Evolutionary conservation across 2,888 invertebrate species (phyloP).

Genomic region (Oligia strigilis): DNA sequence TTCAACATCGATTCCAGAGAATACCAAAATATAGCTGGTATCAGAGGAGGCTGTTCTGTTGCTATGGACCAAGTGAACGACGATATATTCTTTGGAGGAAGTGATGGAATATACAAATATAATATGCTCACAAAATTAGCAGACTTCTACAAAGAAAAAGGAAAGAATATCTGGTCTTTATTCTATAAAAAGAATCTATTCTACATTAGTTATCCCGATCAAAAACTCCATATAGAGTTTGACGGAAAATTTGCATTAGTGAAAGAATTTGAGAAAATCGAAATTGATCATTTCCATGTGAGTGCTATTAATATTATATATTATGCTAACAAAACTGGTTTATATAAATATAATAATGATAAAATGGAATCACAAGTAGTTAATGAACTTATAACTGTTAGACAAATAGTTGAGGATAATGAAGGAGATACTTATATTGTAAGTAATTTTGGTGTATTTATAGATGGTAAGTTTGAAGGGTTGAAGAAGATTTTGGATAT

Average conservation of each 20-base stretch:
- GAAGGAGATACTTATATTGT: slow-evolving; percentile 77
- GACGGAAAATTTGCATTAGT: slow-evolving; percentile 78
- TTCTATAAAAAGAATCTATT: slow-evolving; percentile 79
- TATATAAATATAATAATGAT: slow-evolving; percentile 75
- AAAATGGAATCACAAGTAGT: slow-evolving; percentile 64
- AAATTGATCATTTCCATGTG: slow-evolving; percentile 80
- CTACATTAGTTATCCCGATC: slow-evolving; percentile 82
- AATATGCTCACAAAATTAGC: slow-evolving; percentile 79
- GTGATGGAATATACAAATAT: slow-evolving; percentile 82
- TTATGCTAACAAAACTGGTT: slow-evolving; percentile 79
- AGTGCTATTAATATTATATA: slow-evolving; percentile 71
- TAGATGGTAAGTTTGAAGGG: slow-evolving; percentile 62
- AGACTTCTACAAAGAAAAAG: slow-evolving; percentile 78
- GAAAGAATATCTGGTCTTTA: slow-evolving; percentile 80
- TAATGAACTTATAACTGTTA: slow-evolving; percentile 74
- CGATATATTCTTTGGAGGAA: slow-evolving; percentile 81
- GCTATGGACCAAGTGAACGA: slow-evolving; percentile 79
- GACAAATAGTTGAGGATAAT: slow-evolving; percentile 81
- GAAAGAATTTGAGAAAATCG: slow-evolving; percentile 78
- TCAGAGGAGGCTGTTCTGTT: slow-evolving; percentile 79
- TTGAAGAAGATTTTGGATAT: slow-evolving; percentile 73
- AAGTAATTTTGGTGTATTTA: slow-evolving; percentile 77
- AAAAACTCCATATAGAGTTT: slow-evolving; percentile 76
- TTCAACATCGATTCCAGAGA: slow-evolving; percentile 75
- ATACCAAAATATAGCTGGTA: slow-evolving; percentile 75